Conservation (phyloP, 2,113 vertebrate genomes). For the Mustela lutreola region DNA sequence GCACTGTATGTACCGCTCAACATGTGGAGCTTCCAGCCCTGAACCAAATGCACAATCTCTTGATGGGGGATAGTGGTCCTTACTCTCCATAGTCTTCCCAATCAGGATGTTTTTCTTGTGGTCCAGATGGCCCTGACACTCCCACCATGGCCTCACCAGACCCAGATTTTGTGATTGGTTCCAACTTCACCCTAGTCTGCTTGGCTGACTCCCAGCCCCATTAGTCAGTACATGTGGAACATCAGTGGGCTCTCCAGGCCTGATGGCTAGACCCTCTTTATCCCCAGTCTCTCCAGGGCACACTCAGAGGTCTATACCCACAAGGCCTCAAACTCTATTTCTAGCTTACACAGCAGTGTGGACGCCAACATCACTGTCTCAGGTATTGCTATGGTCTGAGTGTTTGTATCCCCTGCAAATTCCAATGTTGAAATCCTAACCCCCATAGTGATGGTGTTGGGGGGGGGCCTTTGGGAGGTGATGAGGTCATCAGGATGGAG, state of each 20-base stretch:
- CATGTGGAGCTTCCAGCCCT: background rate
- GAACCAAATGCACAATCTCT: background rate
- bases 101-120: background rate
- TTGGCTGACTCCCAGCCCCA: background rate
- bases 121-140: background rate
- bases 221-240: background rate
- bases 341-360: background rate
- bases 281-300: background rate
- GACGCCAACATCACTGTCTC: background rate
- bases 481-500: background rate
- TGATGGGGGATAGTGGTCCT: background rate
- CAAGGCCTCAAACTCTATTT: background rate
- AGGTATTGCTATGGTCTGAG: background rate
- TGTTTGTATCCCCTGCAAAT: background rate
- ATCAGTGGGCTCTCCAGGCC: background rate
- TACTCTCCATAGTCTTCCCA: background rate
- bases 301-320: background rate
- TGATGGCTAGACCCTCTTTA: background rate
- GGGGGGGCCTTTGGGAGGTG: background rate
- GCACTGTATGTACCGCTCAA: background rate
- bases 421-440: background rate
- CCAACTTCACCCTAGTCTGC: background rate
- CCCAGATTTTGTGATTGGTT: background rate
- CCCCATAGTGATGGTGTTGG: background rate
- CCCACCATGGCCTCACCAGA: background rate